Percentiles rank a stretch among this genome's conserved stretches.
These are phyloP conservation scores for Himalopsyche kuldschensis DNA, from an alignment of 2,888 invertebrate genomes.

Conservation along the genomic window DNA sequence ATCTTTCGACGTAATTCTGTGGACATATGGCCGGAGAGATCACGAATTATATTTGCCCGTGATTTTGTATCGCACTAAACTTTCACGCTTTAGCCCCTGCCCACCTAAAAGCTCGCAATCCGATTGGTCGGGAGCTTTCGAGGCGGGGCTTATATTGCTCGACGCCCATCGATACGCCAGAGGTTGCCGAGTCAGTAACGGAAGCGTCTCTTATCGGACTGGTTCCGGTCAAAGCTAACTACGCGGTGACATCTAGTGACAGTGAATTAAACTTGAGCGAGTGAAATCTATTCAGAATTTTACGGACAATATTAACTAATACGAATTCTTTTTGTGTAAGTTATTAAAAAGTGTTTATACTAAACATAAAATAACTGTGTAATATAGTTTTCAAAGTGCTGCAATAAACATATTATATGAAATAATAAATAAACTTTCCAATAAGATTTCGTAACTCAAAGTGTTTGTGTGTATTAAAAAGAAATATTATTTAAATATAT, in stretches of 20 bases:
- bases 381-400: too few species aligned
- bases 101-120: neutral
- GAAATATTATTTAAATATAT: too few species aligned
- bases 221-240: neutral
- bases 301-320: neutral
- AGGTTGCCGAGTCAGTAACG: neutral
- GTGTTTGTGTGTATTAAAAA: too few species aligned
- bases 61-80: neutral
- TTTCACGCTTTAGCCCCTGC: neutral
- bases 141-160: neutral
- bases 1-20: neutral
- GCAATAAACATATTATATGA: too few species aligned
- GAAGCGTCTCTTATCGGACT: neutral
- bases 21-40: neutral
- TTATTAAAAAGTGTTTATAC: too few species aligned
- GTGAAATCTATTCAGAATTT: neutral
- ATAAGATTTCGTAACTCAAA: neutral
- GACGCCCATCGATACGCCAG: neutral
- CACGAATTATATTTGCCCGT: neutral
- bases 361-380: too few species aligned
- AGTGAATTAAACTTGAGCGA: neutral
- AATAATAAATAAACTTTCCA: neutral
- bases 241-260: neutral
- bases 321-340: too few species aligned
- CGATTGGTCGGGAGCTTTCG: neutral